Evolutionary conservation across 2,113 vertebrate species (phyloP).

Genomic region (Crypturellus undulatus): DNA sequence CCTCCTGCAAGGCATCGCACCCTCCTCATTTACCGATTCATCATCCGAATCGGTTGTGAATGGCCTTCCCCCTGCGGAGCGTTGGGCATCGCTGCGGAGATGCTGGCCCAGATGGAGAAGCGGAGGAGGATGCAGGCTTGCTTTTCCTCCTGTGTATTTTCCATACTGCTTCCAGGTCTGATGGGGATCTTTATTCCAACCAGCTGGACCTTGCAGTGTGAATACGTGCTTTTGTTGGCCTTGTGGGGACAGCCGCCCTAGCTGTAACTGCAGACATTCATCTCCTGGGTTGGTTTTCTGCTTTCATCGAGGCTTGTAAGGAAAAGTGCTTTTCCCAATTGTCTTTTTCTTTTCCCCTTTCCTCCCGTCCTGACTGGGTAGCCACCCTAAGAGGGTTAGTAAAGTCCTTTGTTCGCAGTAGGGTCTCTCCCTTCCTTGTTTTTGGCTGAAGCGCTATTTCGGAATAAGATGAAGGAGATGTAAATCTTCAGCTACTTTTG

Average conservation of each 20-base stretch:
- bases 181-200: neutral
- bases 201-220: neutral
- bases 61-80: fast-evolving
- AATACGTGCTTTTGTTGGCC: neutral
- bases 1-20: neutral
- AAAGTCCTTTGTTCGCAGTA: slow-evolving; percentile 50
- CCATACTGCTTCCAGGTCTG: fast-evolving
- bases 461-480: slow-evolving; percentile 58
- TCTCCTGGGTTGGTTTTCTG: neutral
- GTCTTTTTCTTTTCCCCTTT: neutral
- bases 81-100: neutral
- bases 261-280: neutral
- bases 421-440: slow-evolving; percentile 42
- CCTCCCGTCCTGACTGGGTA: slow-evolving; percentile 3
- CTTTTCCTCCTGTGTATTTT: fast-evolving
- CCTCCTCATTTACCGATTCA: fast-evolving
- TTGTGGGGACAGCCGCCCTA: neutral
- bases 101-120: neutral
- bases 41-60: fast-evolving
- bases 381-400: neutral
- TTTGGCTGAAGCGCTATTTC: slow-evolving; percentile 30
- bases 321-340: neutral
- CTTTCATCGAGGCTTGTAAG: neutral
- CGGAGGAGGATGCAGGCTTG: neutral
- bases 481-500: slow-evolving; percentile 41